Evolutionary conservation across 2,113 vertebrate species (phyloP).

Genomic region (Hemicordylus capensis): DNA sequence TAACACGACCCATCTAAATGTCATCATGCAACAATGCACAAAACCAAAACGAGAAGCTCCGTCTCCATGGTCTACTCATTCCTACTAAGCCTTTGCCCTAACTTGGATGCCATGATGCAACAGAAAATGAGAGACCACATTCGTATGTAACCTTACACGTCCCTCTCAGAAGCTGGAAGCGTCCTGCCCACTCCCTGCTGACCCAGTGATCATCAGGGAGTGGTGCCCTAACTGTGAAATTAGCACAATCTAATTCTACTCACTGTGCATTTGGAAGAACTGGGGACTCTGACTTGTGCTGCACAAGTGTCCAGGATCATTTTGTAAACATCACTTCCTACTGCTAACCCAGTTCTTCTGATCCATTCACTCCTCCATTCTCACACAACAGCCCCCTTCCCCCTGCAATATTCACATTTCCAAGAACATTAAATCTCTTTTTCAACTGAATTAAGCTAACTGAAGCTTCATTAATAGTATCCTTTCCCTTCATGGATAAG

Average conservation of each 20-base stretch:
- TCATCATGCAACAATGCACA: not conserved
- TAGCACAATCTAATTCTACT: not conserved
- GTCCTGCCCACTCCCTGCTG: not conserved
- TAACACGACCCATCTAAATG: not conserved
- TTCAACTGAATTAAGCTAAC: not conserved
- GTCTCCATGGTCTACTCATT: not conserved
- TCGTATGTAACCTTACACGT: not conserved
- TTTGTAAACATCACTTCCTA: not conserved
- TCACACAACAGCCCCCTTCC: fast-evolving
- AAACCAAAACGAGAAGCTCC: not conserved
- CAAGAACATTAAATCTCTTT: not conserved
- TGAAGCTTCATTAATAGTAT: not conserved
- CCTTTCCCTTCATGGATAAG: not conserved
- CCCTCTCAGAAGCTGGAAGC: too few relatives aligned
- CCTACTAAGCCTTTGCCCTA: not conserved
- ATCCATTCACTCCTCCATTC: not conserved
- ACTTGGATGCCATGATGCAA: not conserved
- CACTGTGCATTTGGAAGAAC: not conserved
- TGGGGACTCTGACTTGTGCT: not conserved
- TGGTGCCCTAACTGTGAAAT: not conserved
- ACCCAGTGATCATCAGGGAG: not conserved
- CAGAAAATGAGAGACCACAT: not conserved
- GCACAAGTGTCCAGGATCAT: not conserved
- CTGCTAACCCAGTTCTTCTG: not conserved
- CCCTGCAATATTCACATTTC: not conserved